Base-by-base conservation (phyloP, 2,797 vertebrate genomes). In the Danio aesculapii region DNA sequence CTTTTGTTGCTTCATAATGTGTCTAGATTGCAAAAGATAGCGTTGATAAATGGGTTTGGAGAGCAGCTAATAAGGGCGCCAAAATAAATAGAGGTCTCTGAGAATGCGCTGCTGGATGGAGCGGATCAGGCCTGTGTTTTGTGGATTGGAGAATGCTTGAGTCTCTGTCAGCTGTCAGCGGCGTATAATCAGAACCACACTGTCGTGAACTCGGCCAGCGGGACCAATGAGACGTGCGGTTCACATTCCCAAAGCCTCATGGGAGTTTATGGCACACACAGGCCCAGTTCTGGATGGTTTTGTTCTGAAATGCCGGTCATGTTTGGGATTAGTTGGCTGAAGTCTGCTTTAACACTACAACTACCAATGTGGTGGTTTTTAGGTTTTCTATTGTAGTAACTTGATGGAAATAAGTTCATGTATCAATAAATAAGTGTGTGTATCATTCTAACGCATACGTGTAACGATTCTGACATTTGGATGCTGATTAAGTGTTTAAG, bases 171-270 rank as follows among this genome's bases (percentile, higher is more conserved):
- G 67, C 44, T 84, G 49, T 58, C 19, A 39, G 63, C 77, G 86
- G 83, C 87, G 9, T 52, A 75, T 92, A 92, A 94, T 92, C 86
- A 88, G 90, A 93, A 91, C 84, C 92, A 92, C 84, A 84, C 91
- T 89, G 87, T 88, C 77, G 86, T 90, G 91, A 91, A 90, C 81
- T 71, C 83, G 61, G 83, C 84, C 83, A 84, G 63, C 83, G 87
- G 79, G 81, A 85, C 86, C 81, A 80, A n/a, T 19, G 76, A 78
- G 86, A 90, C 83, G 82, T 67, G 59, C 41, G 84, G 88, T 90
- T 85, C 88, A 86, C 86, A 89, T 90, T 88, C 87, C 83, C 85
- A 73, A 77, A 76, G 58, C 49, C 43, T 78, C 68, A n/a, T 82
- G 44, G 30, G 58, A 30, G 57, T 75, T 63, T n/a, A 74, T 19